These are phyloP conservation scores for Athripsodes cinereus DNA, from an alignment of 2,888 invertebrate species.

Conservation along the genomic window DNA sequence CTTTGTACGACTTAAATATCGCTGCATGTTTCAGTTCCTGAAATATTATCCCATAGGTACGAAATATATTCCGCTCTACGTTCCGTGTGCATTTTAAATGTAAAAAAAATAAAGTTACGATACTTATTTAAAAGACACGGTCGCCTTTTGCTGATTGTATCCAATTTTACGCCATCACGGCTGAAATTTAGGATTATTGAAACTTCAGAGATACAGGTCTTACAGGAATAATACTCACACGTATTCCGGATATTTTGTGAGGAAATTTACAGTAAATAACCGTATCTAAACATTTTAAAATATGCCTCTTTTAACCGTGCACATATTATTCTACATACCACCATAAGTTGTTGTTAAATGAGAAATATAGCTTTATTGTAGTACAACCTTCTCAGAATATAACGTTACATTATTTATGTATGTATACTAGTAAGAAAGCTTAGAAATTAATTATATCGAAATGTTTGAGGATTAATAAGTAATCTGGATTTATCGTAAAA, in stretches of 20 bases:
- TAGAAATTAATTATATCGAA: too few species aligned
- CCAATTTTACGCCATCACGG: constrained; percentile 16
- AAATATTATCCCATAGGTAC: neutral
- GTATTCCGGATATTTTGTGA: neutral
- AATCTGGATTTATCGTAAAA: too few species aligned
- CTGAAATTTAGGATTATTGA: constrained; percentile 27
- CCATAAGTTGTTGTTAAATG: too few species aligned
- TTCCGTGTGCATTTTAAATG: neutral
- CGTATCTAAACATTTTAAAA: too few species aligned
- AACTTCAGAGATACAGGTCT: constrained; percentile 9
- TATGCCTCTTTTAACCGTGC: neutral
- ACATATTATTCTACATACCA: too few species aligned
- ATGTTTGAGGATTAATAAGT: too few species aligned
- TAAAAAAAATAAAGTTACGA: neutral
- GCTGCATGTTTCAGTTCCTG: too few species aligned
- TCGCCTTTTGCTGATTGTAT: constrained; percentile 13
- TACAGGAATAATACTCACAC: constrained; percentile 7
- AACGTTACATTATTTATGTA: too few species aligned
- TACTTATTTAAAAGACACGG: constrained; percentile 11
- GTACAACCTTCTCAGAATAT: too few species aligned
- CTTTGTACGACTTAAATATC: neutral
- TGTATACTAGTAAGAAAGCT: too few species aligned
- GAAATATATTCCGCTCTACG: neutral
- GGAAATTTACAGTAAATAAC: too few species aligned
- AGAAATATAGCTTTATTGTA: too few species aligned